A percentile compares a stretch with the other conserved stretches of the same genome.
These are phyloP conservation scores for Jordanella pulchra DNA, from an alignment of 2,797 vertebrate species.

Conservation along the genomic window DNA sequence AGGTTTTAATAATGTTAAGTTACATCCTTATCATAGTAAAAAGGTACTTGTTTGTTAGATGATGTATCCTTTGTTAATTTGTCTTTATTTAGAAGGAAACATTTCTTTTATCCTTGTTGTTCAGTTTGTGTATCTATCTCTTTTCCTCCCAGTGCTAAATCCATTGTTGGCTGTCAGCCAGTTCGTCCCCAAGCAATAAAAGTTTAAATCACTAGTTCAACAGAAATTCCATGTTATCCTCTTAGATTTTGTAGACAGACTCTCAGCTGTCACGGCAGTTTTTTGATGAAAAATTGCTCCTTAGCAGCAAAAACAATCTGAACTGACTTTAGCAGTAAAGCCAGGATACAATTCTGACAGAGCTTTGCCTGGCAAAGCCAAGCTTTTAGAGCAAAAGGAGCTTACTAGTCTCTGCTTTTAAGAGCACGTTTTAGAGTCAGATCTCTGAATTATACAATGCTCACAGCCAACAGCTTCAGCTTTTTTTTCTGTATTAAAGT, in stretches of 20 bases:
- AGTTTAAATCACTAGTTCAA: constrained; percentile 24
- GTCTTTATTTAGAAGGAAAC: constrained; percentile 11
- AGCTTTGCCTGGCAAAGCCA: constrained; percentile 44
- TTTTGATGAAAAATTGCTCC: constrained; percentile 61
- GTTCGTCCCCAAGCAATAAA: constrained; percentile 28
- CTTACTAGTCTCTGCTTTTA: constrained; percentile 44
- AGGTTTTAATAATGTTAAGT: constrained; percentile 25
- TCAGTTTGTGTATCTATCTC: constrained; percentile 17
- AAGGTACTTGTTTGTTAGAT: constrained; percentile 23
- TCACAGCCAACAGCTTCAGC: not conserved
- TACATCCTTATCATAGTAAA: constrained; percentile 29
- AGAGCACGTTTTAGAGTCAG: constrained; percentile 39
- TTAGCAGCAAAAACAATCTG: constrained; percentile 59
- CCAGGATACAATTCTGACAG: constrained; percentile 57
- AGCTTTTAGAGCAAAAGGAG: constrained; percentile 63
- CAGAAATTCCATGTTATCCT: constrained; percentile 39
- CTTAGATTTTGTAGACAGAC: constrained; percentile 44
- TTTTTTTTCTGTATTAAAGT: not conserved
- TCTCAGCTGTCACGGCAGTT: constrained; percentile 34
- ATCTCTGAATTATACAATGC: not conserved
- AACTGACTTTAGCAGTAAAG: constrained; percentile 58
- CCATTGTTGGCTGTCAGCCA: constrained; percentile 20
- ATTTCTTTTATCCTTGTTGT: not conserved
- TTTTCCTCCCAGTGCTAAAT: constrained; percentile 15
- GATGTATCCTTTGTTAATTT: constrained; percentile 22